A percentile compares a stretch with the other conserved stretches of the same genome.
phyloP scores from a whole-genome alignment of 1,140 invertebrate genomes.

The Paralvinella palmiformis region DNA sequence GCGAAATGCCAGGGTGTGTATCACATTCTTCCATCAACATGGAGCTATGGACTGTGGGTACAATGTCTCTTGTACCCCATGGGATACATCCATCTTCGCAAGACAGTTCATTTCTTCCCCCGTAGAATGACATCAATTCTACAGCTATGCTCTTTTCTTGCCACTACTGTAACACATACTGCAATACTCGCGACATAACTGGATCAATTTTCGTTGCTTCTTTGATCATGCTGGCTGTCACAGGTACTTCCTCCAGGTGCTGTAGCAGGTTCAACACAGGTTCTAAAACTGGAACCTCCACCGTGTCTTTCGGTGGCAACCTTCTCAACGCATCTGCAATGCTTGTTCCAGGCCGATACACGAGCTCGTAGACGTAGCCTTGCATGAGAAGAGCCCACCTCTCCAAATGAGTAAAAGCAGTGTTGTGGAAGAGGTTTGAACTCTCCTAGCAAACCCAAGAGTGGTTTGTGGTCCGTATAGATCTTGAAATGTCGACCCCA shows the following conservation, averaged over 20 bases:
- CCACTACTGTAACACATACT: neutral
- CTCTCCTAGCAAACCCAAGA: constrained; percentile 39
- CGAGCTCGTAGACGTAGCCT: constrained; percentile 20
- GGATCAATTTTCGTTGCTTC: constrained; percentile 12
- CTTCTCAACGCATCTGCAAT: constrained; percentile 11
- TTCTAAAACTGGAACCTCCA: neutral
- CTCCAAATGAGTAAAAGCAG: constrained; percentile 25
- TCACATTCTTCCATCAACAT: neutral
- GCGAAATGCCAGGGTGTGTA: neutral
- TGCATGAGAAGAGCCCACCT: constrained; percentile 21
- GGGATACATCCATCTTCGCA: neutral
- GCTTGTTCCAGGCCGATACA: constrained; percentile 16
- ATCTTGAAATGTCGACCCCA: constrained; percentile 46
- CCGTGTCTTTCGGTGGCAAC: neutral
- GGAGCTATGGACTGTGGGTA: neutral
- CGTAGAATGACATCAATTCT: neutral
- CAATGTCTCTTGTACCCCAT: constrained; percentile 7
- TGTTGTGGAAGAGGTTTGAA: constrained; percentile 34
- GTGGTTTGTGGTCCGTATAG: constrained; percentile 48
- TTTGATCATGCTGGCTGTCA: neutral
- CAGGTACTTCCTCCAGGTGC: neutral
- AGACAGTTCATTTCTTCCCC: constrained; percentile 9
- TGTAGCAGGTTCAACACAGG: constrained; percentile 9
- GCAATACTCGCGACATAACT: neutral
- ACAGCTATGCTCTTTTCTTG: neutral